These are phyloP conservation scores for Platalea minor DNA, from an alignment of 2,797 vertebrate genomes.

Conservation along the genomic window DNA sequence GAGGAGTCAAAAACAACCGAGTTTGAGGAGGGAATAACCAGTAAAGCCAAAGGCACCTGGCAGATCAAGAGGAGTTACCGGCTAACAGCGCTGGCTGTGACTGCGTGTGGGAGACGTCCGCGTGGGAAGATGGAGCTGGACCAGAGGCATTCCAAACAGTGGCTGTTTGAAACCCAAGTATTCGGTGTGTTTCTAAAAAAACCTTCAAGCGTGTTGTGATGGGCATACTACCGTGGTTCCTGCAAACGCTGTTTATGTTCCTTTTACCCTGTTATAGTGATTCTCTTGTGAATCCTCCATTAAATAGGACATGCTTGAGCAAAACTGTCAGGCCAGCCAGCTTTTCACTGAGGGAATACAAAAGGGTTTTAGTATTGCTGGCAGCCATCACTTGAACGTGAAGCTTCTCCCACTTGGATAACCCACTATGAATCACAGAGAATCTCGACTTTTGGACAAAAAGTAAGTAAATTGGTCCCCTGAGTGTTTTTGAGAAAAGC, in stretches of 20 bases:
- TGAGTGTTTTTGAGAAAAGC: background rate
- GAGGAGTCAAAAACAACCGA: background rate
- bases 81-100: background rate
- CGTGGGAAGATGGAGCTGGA: background rate
- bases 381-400: background rate
- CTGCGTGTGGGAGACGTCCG: background rate
- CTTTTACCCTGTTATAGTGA: background rate
- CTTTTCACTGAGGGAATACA: background rate
- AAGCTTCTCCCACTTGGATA: background rate
- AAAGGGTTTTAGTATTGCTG: background rate
- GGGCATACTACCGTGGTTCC: background rate
- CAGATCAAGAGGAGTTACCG: background rate
- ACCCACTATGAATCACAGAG: background rate
- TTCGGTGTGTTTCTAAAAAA: background rate
- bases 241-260: background rate
- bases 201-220: background rate
- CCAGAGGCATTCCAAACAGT: background rate
- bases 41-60: background rate
- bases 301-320: background rate
- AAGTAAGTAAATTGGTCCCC: background rate
- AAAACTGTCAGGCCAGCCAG: background rate
- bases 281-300: background rate
- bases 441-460: background rate
- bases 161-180: background rate
- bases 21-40: background rate